Conservation (phyloP, 2,113 vertebrate genomes). For the Tenebrosternarchus preto region DNA sequence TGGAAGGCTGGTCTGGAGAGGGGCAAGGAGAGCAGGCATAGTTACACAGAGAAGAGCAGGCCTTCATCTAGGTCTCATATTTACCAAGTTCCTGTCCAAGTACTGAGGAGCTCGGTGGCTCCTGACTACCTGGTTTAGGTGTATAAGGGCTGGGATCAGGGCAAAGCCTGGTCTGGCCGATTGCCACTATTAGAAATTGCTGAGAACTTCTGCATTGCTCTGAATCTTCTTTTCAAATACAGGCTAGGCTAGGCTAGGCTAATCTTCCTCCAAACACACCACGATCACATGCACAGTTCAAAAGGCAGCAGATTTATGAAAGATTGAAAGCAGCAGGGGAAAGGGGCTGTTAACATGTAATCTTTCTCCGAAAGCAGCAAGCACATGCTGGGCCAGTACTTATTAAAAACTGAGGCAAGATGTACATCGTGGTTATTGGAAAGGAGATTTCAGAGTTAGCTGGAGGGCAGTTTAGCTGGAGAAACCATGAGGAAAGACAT, state of each 20-base stretch:
- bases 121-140: no score
- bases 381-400: not conserved
- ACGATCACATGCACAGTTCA: not conserved
- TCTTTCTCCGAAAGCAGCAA: not conserved
- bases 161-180: no score
- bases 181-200: not conserved
- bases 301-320: slow-evolving; percentile 3
- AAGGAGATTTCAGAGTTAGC: not conserved
- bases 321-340: not conserved
- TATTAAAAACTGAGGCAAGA: not conserved
- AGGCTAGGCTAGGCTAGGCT: not conserved
- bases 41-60: not conserved
- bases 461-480: not conserved
- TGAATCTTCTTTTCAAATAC: slow-evolving; percentile 6
- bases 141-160: no score
- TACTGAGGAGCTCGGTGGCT: no score
- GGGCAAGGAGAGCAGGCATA: not conserved
- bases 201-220: not conserved
- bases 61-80: no score
- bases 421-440: not conserved
- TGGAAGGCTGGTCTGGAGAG: slow-evolving; percentile 84
- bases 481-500: slow-evolving; percentile 58
- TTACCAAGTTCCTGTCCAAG: no score
- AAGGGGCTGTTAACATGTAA: not conserved
- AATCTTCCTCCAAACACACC: not conserved